Evolutionary conservation across 2,888 invertebrate genomes (phyloP).

Genomic region (Pedicia rivosa): DNA sequence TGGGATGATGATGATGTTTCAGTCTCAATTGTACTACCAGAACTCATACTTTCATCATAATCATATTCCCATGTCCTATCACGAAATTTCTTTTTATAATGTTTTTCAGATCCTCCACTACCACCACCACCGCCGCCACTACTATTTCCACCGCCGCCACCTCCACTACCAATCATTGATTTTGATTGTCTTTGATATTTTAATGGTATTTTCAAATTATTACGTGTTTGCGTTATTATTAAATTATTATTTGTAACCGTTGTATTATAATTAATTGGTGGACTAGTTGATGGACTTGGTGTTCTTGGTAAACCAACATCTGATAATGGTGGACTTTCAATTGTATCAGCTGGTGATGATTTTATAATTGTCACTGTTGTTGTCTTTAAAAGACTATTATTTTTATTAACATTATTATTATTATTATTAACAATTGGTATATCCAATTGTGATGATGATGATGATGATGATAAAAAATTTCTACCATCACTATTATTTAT

Average conservation of each 20-base stretch:
- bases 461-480: conserved; percentile 32
- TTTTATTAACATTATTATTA: neutral
- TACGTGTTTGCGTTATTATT: conserved; percentile 11
- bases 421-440: conserved; percentile 13
- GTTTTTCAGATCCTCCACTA: conserved; percentile 41
- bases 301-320: conserved; percentile 29
- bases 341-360: conserved; percentile 28
- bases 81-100: conserved; percentile 76
- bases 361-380: conserved; percentile 29
- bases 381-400: conserved; percentile 17
- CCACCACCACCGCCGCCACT: conserved; percentile 27
- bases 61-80: conserved; percentile 51
- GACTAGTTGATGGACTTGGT: conserved; percentile 28
- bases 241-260: no score
- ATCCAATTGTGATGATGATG: conserved; percentile 29
- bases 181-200: conserved; percentile 42
- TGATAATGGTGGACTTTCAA: conserved; percentile 36
- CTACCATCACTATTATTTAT: conserved; percentile 38
- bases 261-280: conserved; percentile 13
- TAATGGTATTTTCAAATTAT: conserved; percentile 34
- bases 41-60: conserved; percentile 24
- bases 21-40: conserved; percentile 8
- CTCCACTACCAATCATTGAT: conserved; percentile 9
- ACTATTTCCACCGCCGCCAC: no score
- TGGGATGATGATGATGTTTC: conserved; percentile 18